Conservation (phyloP, 2,113 vertebrate genomes). For the Paratilapia polleni region DNA sequence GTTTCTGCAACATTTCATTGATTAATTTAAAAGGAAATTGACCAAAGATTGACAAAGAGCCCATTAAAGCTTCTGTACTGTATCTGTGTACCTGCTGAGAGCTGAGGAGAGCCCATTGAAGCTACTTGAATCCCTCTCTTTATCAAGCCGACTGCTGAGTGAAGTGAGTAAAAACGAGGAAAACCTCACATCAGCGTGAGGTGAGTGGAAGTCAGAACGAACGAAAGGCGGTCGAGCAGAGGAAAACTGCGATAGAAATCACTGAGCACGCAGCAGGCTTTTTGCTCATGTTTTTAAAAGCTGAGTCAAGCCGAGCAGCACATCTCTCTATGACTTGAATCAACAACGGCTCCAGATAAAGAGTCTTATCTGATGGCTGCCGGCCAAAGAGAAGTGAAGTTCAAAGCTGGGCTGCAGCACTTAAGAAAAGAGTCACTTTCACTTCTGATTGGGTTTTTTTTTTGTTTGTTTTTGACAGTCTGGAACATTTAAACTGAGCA, state of each 20-base stretch:
- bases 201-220: background rate
- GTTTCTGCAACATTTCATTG: background rate
- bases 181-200: background rate
- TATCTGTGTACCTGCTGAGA: background rate
- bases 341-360: constrained; percentile 38
- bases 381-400: background rate
- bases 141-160: background rate
- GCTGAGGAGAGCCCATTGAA: background rate
- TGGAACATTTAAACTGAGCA: background rate
- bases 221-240: background rate
- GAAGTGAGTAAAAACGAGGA: background rate
- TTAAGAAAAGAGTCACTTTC: background rate
- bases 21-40: background rate
- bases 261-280: background rate
- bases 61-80: background rate
- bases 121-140: fast-evolving
- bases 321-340: background rate
- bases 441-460: background rate
- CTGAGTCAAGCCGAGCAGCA: background rate
- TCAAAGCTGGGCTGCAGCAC: constrained; percentile 13
- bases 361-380: constrained; percentile 37
- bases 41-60: background rate
- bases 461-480: background rate
- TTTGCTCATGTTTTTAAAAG: background rate
- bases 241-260: background rate